phyloP scores from a whole-genome alignment of 1,140 invertebrate genomes.

The Pararge aegeria region DNA sequence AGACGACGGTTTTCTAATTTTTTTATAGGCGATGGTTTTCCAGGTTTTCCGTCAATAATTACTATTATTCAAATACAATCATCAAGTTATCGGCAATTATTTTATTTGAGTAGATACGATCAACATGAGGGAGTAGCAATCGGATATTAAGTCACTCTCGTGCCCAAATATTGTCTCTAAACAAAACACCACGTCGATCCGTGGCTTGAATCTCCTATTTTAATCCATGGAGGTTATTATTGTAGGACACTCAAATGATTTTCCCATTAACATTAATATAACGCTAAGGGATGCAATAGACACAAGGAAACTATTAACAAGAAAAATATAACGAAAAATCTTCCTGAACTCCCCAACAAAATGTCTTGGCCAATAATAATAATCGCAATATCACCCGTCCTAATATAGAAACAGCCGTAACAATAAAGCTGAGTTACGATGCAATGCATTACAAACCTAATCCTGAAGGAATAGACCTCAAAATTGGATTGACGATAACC shows the following conservation, averaged over 20 bases:
- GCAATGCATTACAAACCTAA: constrained; percentile 12
- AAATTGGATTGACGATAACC: constrained; percentile 1
- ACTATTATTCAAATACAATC: too few species aligned
- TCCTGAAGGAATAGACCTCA: constrained; percentile 5
- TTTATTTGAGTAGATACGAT: too few species aligned
- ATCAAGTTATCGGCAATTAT: too few species aligned
- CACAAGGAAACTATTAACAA: constrained; percentile 13
- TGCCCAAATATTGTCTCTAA: too few species aligned
- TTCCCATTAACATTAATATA: neutral
- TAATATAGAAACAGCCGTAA: constrained; percentile 22
- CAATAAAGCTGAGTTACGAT: constrained; percentile 15
- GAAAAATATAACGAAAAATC: constrained; percentile 16
- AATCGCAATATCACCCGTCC: constrained; percentile 27
- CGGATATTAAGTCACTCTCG: too few species aligned
- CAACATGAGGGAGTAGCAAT: too few species aligned
- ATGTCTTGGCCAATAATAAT: constrained; percentile 27
- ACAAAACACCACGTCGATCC: too few species aligned
- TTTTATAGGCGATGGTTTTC: too few species aligned
- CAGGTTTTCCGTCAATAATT: too few species aligned
- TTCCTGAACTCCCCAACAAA: constrained; percentile 15
- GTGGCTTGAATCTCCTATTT: too few species aligned
- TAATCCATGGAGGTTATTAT: neutral
- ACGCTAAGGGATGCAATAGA: neutral
- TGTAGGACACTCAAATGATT: neutral
- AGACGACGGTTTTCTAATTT: too few species aligned